Base-by-base conservation (phyloP, 2,797 vertebrate genomes). In the Chaetophractus vellerosus region DNA sequence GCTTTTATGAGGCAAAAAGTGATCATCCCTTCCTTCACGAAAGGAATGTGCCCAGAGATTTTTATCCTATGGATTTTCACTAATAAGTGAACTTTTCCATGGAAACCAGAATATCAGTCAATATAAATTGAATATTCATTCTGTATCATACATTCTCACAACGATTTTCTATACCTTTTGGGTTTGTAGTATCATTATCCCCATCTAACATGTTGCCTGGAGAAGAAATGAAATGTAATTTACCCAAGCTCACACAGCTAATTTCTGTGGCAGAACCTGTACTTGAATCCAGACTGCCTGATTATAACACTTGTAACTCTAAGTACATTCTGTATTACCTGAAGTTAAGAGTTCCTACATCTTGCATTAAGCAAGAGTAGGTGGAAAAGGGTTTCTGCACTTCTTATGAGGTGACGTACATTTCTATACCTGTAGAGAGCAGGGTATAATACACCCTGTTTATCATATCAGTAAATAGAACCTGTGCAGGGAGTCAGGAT, bases 21-120 rank as follows among this genome's bases (percentile, higher is more conserved):
- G 33, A 52, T 92, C 52, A 31, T 57, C 88, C 19, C 5, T 93
- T 89, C 26, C 24, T 87, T 91, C 11, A 84, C 64, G 72, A 11
- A 93, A 68, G 28, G 24, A 82, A 2, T 6, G 15, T 69, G 93
- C 33, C 23, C 81, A 74, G 64, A 78, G 57, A 85, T 88, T 45
- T 26, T 26, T 74, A 61, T 7, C 72, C 28, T 24, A n/a, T 18
- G 36, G 66, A 48, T 52, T 89, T 64, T 83, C 26, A 64, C 38
- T 68, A 19, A 94, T 33, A 90, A 82, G 38, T 50, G 12, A 48
- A 71, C 85, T 95, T 96, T 95, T 64, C 26, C 59, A 55, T 75
- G 48, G 57, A 94, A 96, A 88, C 5, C 5, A 86, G 31, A 81
- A 52, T 74, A 52, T 11, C 76, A 72, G 36, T 80, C n/a, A 66